These are phyloP conservation scores for Mylabris phalerata DNA, from an alignment of 1,140 invertebrate genomes.

Conservation along the genomic window DNA sequence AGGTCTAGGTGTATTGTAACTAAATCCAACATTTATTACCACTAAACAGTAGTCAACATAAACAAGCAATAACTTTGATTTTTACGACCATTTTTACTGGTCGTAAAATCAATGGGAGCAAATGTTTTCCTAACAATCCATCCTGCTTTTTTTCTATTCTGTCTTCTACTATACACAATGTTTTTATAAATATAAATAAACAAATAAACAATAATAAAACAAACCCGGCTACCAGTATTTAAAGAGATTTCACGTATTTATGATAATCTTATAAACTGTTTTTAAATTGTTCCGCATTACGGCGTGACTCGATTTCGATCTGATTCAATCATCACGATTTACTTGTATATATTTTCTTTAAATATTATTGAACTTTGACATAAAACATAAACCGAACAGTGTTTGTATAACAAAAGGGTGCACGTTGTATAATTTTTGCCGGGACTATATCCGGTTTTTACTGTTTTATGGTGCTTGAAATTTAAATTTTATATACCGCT, in stretches of 20 bases:
- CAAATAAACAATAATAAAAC: too few species aligned
- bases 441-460: too few species aligned
- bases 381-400: not conserved
- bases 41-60: constrained; percentile 43
- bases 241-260: too few species aligned
- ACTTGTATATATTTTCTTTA: constrained; percentile 1
- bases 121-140: constrained; percentile 22
- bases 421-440: too few species aligned
- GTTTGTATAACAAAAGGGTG: too few species aligned
- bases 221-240: too few species aligned
- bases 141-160: constrained; percentile 5
- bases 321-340: constrained; percentile 26
- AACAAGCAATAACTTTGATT: constrained; percentile 43
- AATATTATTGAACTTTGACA: not conserved
- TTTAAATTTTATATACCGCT: too few species aligned
- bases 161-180: not conserved
- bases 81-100: constrained; percentile 40
- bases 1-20: constrained; percentile 39
- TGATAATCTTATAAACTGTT: not conserved
- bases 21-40: constrained; percentile 43
- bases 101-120: constrained; percentile 42
- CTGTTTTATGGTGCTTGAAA: too few species aligned
- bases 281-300: constrained; percentile 15
- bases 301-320: constrained; percentile 20
- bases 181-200: not conserved